Percentiles rank a stretch among this genome's conserved stretches.
Evolutionary conservation across 1,140 invertebrate species (phyloP).

Genomic region (Macrostomum lignano): DNA sequence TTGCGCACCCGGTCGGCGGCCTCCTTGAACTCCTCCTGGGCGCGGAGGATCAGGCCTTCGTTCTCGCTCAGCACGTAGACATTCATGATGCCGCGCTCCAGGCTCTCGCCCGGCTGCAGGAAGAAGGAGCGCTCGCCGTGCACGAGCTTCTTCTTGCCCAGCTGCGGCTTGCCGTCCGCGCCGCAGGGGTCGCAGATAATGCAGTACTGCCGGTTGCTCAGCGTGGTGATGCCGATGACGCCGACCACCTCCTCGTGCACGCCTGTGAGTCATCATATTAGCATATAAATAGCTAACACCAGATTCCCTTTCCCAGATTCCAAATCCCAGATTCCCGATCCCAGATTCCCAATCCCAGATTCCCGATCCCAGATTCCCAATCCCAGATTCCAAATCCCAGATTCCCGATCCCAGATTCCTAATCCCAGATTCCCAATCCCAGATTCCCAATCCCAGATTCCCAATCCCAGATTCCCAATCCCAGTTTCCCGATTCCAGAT

Average conservation of each 20-base stretch:
- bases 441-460: too few relatives aligned
- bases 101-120: slow-evolving; percentile 27
- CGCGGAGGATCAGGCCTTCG: slow-evolving; percentile 29
- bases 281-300: too few relatives aligned
- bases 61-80: slow-evolving; percentile 30
- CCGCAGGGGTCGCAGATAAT: slow-evolving; percentile 30
- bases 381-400: too few relatives aligned
- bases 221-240: slow-evolving; percentile 27
- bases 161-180: slow-evolving; percentile 25
- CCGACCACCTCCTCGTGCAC: slow-evolving; percentile 31
- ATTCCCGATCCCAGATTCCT: too few relatives aligned
- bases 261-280: too few relatives aligned
- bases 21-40: slow-evolving; percentile 29
- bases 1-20: slow-evolving; percentile 15
- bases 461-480: too few relatives aligned
- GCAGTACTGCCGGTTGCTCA: slow-evolving; percentile 30
- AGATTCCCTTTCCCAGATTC: too few relatives aligned
- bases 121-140: slow-evolving; percentile 31
- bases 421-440: too few relatives aligned
- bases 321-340: too few relatives aligned
- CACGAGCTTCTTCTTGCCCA: slow-evolving; percentile 28
- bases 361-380: too few relatives aligned
- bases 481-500: too few relatives aligned
- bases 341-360: too few relatives aligned
- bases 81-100: slow-evolving; percentile 30